Conservation (phyloP, 1,140 invertebrate species). For the Lordiphosa stackelbergi region DNA sequence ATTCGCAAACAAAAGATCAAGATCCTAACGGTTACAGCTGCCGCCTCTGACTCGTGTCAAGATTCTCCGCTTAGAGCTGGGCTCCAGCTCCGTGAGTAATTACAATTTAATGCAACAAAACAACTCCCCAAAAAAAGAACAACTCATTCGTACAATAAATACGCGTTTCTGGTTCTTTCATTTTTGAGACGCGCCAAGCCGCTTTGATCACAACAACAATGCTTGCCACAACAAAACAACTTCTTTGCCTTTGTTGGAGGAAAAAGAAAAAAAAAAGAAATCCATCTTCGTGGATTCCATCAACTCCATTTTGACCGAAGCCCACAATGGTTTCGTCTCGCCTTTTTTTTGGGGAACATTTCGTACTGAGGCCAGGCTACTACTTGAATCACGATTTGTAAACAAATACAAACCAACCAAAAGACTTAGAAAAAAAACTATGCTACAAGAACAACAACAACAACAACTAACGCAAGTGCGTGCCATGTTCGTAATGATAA, state of each 20-base stretch:
- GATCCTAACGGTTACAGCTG: slow-evolving; percentile 56
- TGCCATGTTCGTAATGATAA: slow-evolving; percentile 54
- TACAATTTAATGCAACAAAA: slow-evolving; percentile 66
- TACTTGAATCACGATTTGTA: slow-evolving; percentile 75
- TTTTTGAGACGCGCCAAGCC: slow-evolving; percentile 66
- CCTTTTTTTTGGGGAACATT: slow-evolving; percentile 43
- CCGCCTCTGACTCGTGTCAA: slow-evolving; percentile 32
- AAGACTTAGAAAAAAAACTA: slow-evolving; percentile 2
- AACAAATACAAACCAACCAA: slow-evolving; percentile 57
- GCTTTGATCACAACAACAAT: slow-evolving; percentile 75
- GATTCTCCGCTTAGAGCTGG: slow-evolving; percentile 7
- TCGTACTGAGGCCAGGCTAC: slow-evolving; percentile 44
- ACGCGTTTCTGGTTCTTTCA: slow-evolving; percentile 18
- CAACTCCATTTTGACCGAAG: slow-evolving; percentile 10
- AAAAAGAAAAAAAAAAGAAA: slow-evolving; percentile 51
- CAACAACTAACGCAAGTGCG: slow-evolving; percentile 46
- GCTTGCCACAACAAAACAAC: slow-evolving; percentile 75
- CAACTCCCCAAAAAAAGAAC: slow-evolving; percentile 35
- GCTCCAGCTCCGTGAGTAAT: slow-evolving; percentile 49
- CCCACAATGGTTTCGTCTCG: slow-evolving; percentile 27
- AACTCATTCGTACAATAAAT: slow-evolving; percentile 38
- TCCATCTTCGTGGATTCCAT: slow-evolving; percentile 61
- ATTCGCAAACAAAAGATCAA: slow-evolving; percentile 25
- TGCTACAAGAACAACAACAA: slow-evolving; percentile 3
- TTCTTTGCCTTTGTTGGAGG: slow-evolving; percentile 64